phyloP scores from a whole-genome alignment of 2,797 vertebrate genomes.

The Enteromius paludinosus region DNA sequence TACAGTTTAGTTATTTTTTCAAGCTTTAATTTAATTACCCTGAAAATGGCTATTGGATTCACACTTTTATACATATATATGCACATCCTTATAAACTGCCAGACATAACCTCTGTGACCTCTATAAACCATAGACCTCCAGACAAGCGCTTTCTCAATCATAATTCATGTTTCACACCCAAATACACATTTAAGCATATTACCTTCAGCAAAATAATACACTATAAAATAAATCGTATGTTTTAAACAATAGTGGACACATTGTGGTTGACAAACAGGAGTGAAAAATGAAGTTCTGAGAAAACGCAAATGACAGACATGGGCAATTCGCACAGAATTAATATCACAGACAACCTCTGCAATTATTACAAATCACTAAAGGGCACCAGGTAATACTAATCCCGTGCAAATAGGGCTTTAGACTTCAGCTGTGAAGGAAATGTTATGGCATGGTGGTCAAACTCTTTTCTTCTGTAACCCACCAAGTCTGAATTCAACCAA shows the following conservation, averaged over 20 bases:
- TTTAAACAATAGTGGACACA: background rate
- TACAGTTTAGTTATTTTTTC: conserved; percentile 20
- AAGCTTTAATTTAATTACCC: conserved; percentile 20
- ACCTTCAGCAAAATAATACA: background rate
- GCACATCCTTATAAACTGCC: conserved; percentile 1
- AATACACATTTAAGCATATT: background rate
- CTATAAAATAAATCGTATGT: background rate
- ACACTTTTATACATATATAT: conserved; percentile 17
- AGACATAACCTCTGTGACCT: conserved; percentile 26
- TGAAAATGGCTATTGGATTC: conserved; percentile 22
- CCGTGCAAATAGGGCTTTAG: background rate
- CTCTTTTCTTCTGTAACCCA: conserved; percentile 1
- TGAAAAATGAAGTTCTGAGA: background rate
- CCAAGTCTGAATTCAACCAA: conserved; percentile 22
- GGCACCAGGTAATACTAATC: too few relatives aligned
- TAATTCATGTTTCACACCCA: background rate
- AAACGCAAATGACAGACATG: background rate
- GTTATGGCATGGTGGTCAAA: background rate
- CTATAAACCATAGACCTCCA: conserved; percentile 35
- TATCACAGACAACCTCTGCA: too few relatives aligned
- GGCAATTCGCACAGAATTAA: too few relatives aligned
- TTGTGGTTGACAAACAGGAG: background rate
- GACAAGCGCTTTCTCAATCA: background rate
- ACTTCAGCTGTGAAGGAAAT: background rate
- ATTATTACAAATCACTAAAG: too few relatives aligned